Percentiles rank a stretch among this genome's conserved stretches.
Evolutionary conservation across 2,888 invertebrate genomes (phyloP).

Genomic region (Prosapia bicincta): DNA sequence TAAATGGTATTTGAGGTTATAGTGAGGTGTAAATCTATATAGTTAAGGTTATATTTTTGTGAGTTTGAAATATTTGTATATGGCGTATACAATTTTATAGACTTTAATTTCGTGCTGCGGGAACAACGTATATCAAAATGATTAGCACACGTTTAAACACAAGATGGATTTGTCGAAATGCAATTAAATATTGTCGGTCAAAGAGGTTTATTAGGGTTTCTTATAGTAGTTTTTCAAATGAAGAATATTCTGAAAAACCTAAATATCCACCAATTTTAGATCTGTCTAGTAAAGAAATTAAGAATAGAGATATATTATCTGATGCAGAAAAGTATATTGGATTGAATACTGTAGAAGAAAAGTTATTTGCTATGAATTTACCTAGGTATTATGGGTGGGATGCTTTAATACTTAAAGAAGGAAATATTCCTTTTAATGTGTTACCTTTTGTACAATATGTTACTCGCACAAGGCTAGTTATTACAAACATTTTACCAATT

Average conservation of each 20-base stretch:
- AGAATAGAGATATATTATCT: conserved; percentile 22
- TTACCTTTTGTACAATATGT: conserved; percentile 67
- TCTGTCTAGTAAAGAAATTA: conserved; percentile 15
- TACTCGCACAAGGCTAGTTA: conserved; percentile 72
- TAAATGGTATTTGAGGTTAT: no score
- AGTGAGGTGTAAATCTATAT: no score
- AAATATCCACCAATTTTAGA: conserved; percentile 36
- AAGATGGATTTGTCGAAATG: not conserved
- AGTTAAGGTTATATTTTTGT: no score
- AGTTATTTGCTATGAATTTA: conserved; percentile 78
- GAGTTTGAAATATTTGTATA: no score
- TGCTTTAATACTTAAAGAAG: conserved; percentile 59
- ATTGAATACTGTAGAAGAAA: conserved; percentile 69
- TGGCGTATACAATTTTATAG: no score
- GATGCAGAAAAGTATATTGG: not conserved
- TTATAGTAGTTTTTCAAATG: not conserved
- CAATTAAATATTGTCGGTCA: not conserved
- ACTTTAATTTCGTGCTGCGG: no score
- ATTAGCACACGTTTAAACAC: not conserved
- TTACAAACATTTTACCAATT: conserved; percentile 55
- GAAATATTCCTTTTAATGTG: conserved; percentile 61
- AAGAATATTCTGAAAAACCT: conserved; percentile 15
- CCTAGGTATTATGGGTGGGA: conserved; percentile 77
- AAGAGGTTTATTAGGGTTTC: not conserved
- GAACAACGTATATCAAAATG: not conserved